Percentiles rank a stretch among this genome's conserved stretches.
These are phyloP conservation scores for Agelas oroides DNA, from an alignment of 37 sponge, comb jelly and placozoan species.

Conservation along the genomic window DNA sequence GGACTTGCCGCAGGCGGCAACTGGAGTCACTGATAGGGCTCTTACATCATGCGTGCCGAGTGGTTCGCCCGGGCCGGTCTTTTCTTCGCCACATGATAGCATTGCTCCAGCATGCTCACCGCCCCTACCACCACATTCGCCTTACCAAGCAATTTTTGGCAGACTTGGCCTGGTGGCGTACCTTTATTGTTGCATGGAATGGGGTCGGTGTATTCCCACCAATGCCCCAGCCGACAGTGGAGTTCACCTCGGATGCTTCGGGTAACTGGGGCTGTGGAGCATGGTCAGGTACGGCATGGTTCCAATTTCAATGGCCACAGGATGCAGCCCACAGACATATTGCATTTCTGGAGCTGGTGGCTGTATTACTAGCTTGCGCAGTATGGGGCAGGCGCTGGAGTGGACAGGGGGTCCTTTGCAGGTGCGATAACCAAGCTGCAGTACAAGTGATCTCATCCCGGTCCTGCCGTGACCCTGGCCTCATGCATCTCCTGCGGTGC, in stretches of 20 bases:
- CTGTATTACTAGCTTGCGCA: conserved; percentile 36
- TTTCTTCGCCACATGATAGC: conserved; percentile 31
- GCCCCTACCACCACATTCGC: too few relatives aligned
- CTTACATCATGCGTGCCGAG: conserved; percentile 25
- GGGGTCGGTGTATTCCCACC: too few relatives aligned
- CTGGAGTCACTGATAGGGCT: conserved; percentile 21
- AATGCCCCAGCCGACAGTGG: too few relatives aligned
- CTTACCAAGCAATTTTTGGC: too few relatives aligned
- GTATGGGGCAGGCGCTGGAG: conserved; percentile 40
- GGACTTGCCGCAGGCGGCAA: neutral
- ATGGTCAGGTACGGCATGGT: conserved; percentile 53
- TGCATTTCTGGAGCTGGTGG: conserved; percentile 56
- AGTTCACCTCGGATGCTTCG: conserved; percentile 53
- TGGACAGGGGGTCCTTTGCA: neutral
- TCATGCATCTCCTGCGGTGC: conserved; percentile 34
- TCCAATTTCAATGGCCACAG: conserved; percentile 36
- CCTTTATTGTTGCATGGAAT: too few relatives aligned
- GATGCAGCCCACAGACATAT: neutral
- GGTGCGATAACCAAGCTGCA: too few relatives aligned
- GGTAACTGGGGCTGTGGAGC: conserved; percentile 67
- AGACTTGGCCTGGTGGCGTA: too few relatives aligned
- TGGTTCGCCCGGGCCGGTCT: conserved; percentile 20
- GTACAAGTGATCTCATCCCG: too few relatives aligned
- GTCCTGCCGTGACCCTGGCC: too few relatives aligned
- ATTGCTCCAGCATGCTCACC: too few relatives aligned